Evolutionary conservation across 2,888 invertebrate genomes (phyloP), one percentile per base, ranked within the genome.

Genomic region (Napeogenes inachia): DNA sequence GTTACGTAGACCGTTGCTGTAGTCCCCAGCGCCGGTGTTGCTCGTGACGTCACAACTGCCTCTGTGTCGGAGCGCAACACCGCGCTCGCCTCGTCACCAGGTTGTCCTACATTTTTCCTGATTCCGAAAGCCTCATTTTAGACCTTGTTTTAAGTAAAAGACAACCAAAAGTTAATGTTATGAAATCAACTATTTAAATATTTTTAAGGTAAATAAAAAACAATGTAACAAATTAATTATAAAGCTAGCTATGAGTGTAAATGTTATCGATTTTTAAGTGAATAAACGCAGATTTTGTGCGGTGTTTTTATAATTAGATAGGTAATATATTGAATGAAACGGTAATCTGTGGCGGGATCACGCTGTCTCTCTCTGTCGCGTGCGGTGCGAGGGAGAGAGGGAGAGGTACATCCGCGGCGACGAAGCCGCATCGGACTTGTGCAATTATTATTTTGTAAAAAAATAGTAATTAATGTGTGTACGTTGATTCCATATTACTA

Each of bases 281-380:
- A 84, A 85, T 84, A 84, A 87, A 86, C 88, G 87, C 86, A 89
- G 82, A 85, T 88, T 88, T 89, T 89, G 89, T 87, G 91, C 89
- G 87, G 87, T 85, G 89, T 90, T 91, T 90, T 90, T 89, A 88
- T 89, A 91, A 88, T 89, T 91, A 91, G 91, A 89, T 91, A 91
- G 91, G 91, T 89, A 90, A 91, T 90, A 90, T 90, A 90, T 90
- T 90, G 89, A 90, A 91, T 87, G 89, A 88, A 88, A 89, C 89
- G 85, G 87, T 85, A 87, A 85, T 85, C 82, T 85, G 82, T 79
- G 85, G 83, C 80, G 81, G 80, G 82, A 80, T 78, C 79, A 78
- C 77, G 72, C 74, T 76, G 74, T 76, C 80, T 78, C 75, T 73
- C 73, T 77, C 75, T 76, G 73, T 73, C 77, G 73, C 70, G 71